Conservation (phyloP, 2,113 vertebrate species). For the Caretta caretta region DNA sequence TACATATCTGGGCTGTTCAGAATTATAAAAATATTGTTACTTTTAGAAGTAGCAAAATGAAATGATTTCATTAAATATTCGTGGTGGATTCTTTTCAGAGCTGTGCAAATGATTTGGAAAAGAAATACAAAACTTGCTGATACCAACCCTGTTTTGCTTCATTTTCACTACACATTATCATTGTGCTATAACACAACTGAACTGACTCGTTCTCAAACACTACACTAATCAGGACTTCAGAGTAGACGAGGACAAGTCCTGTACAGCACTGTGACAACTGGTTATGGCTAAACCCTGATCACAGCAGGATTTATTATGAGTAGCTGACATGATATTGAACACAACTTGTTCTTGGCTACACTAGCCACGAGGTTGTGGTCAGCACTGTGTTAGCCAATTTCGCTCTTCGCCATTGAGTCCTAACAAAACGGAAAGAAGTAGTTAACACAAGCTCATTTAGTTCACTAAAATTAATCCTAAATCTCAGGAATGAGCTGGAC, state of each 20-base stretch:
- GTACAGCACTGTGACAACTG: not conserved
- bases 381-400: not conserved
- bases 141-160: not conserved
- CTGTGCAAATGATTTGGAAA: not conserved
- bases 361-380: not conserved
- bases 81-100: rapidly evolving
- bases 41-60: not conserved
- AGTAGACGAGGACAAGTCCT: not conserved
- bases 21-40: not conserved
- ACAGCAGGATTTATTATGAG: not conserved
- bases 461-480: not conserved
- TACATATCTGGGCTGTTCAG: not conserved
- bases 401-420: not conserved
- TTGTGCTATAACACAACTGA: not conserved
- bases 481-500: not conserved
- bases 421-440: not conserved
- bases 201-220: not conserved
- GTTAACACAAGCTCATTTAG: not conserved
- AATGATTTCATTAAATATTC: not conserved
- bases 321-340: not conserved
- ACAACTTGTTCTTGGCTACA: not conserved
- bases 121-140: not conserved
- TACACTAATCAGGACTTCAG: not conserved
- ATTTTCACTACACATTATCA: not conserved
- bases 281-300: not conserved